These are phyloP conservation scores for Apomyelois bistriatella DNA, from an alignment of 2,888 invertebrate species.

Conservation along the genomic window DNA sequence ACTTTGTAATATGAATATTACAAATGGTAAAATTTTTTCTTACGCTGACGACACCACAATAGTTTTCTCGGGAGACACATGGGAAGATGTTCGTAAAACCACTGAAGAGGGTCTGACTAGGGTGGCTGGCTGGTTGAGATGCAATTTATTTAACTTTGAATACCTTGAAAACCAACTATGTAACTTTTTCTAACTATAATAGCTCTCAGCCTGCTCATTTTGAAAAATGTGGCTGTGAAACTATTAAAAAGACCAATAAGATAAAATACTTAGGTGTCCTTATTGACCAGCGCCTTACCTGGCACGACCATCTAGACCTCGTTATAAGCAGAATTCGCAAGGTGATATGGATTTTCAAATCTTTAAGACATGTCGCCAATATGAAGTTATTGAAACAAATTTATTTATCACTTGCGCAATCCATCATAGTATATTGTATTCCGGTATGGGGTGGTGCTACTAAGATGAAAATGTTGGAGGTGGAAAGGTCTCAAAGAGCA, in stretches of 20 bases:
- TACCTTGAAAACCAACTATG: neutral
- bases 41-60: slow-evolving; percentile 10
- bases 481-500: no score
- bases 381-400: no score
- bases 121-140: neutral
- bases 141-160: neutral
- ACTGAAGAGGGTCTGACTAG: slow-evolving; percentile 1
- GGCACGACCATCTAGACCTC: no score
- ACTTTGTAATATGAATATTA: neutral
- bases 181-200: neutral
- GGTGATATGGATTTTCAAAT: no score
- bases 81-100: neutral
- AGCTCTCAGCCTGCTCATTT: neutral
- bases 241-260: neutral
- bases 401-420: no score
- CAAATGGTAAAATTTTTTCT: neutral
- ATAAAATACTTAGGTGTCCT: neutral
- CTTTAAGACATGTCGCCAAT: no score
- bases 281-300: neutral
- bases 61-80: neutral
- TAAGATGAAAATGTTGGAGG: no score
- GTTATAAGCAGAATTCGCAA: no score
- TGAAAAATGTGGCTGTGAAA: neutral
- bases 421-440: no score
- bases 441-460: no score